Conservation (phyloP, 2,797 vertebrate species). For the Pipistrellus kuhlii region DNA sequence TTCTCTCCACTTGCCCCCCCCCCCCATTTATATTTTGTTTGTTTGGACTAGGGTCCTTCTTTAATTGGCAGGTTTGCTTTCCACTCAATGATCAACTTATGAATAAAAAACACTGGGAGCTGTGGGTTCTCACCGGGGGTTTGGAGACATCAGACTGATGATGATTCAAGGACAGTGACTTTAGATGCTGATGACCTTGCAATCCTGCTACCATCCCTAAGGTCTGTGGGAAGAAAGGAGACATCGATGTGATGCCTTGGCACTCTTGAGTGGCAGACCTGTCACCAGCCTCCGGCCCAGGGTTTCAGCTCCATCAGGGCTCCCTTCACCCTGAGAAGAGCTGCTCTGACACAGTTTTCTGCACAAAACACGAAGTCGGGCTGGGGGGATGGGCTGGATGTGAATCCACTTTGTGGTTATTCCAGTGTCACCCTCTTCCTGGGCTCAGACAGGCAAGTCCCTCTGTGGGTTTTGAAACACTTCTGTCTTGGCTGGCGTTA, state of each 20-base stretch:
- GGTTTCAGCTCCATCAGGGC: background rate
- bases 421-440: background rate
- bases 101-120: slow-evolving; percentile 1
- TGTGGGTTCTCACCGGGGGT: background rate
- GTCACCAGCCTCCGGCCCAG: background rate
- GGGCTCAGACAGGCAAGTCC: background rate
- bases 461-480: background rate
- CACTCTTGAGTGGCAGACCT: background rate
- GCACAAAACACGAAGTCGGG: background rate
- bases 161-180: background rate
- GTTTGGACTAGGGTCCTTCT: background rate
- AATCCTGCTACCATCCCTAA: background rate
- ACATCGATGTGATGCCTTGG: background rate
- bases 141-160: background rate
- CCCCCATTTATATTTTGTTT: background rate
- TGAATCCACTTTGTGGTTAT: background rate
- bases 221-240: background rate
- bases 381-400: background rate
- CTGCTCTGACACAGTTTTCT: background rate
- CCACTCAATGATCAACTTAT: background rate
- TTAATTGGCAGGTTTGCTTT: background rate
- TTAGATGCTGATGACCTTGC: background rate
- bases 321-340: background rate
- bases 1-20: background rate
- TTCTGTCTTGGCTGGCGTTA: background rate